Base-by-base conservation (phyloP, 2,888 invertebrate genomes). In the Endotricha flammealis region DNA sequence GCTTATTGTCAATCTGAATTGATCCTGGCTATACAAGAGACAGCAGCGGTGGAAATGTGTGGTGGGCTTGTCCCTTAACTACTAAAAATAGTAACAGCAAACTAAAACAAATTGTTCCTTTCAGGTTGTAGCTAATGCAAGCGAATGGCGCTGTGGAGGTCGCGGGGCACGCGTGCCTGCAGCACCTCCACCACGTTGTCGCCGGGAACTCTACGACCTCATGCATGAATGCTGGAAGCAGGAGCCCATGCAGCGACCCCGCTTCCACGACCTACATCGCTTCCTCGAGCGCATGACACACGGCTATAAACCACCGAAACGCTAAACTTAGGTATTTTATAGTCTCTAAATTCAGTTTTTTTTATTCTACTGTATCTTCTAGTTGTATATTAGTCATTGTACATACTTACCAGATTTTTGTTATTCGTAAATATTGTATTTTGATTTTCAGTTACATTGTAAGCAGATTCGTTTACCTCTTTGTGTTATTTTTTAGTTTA, bases 221-320 rank as follows among this genome's bases (percentile, higher is more conserved):
- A 95, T 97, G 94, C 91, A 92, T 54, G 95, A 96, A 77, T 97
- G 96, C 80, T 97, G 96, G 96, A 92, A 93, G 56, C 88, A 94
- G 36, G 91, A 92, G 56, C 92, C 94, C 32, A 88, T 89, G 35
- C 93, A 95, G 60, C 88, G 97, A 23, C 96, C 96, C 0, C 90
- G 93, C 42, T 97, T 97, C 87, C 89, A 93, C 60, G 96, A 96
- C 79, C 93, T 97, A 38, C 95, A 95, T 69, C 89, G 95, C 60
- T 96, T 95, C 81, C 89, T 96, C 50, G 93, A 92, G 61, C 92
- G 92, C 63, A 93, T 93, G 87, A 90, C 91, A 46, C 82, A 92
- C 46, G 91, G 91, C 25, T 90, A 87, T 68, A 87, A 90, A 48
- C 90, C 90, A 6, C 87, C 80, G 9, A 64, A 58, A 45, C 78